Evolutionary conservation across 2,888 invertebrate species (phyloP).

Genomic region (Drosophila affinis): DNA sequence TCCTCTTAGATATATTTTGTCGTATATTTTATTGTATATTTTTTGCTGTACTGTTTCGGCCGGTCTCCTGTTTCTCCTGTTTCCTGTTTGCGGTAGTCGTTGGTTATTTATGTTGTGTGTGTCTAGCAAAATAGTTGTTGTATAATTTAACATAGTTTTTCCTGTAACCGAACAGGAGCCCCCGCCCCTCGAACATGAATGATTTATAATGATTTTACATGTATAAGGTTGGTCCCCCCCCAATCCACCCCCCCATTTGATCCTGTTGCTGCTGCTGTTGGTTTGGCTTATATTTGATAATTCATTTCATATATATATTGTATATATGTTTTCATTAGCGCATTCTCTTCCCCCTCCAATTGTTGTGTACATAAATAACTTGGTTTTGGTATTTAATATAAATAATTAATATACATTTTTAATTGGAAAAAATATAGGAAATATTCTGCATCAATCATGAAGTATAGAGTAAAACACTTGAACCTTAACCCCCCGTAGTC

Average conservation of each 20-base stretch:
- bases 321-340: slow-evolving; percentile 30
- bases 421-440: slow-evolving; percentile 15
- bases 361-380: slow-evolving; percentile 21
- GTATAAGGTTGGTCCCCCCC: slow-evolving; percentile 2
- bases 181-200: slow-evolving; percentile 19
- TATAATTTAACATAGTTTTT: slow-evolving; percentile 20
- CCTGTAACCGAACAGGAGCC: slow-evolving; percentile 15
- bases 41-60: neutral
- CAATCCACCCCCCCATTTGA: neutral
- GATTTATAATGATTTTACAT: slow-evolving; percentile 31
- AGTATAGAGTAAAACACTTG: slow-evolving; percentile 27
- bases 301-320: slow-evolving; percentile 29
- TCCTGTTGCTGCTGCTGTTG: slow-evolving; percentile 22
- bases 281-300: slow-evolving; percentile 42
- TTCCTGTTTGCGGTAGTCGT: slow-evolving; percentile 15
- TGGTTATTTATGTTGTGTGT: slow-evolving; percentile 36
- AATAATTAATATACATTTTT: slow-evolving; percentile 8
- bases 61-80: slow-evolving; percentile 17
- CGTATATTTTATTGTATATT: slow-evolving; percentile 7
- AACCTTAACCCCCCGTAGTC: slow-evolving; percentile 25
- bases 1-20: neutral
- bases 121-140: slow-evolving; percentile 30
- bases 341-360: slow-evolving; percentile 14
- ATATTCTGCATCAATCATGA: slow-evolving; percentile 24
- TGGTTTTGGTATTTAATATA: slow-evolving; percentile 42